Percentiles rank a stretch among this genome's conserved stretches.
Conservation (phyloP, 2,113 vertebrate species). For the Tragelaphus buxtoni region DNA sequence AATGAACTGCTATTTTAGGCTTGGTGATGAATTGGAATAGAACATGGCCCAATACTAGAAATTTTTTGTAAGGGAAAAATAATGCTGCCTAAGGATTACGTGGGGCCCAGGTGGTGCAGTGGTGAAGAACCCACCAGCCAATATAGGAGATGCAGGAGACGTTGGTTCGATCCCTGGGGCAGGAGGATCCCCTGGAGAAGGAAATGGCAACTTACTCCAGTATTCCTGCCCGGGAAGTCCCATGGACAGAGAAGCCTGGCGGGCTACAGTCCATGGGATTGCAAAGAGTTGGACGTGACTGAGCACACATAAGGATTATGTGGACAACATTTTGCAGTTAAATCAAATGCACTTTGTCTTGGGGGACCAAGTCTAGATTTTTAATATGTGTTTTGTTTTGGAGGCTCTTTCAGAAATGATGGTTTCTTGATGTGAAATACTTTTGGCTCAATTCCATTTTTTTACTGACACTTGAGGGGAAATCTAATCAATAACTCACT, state of each 20-base stretch:
- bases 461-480: neutral
- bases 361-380: neutral
- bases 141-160: neutral
- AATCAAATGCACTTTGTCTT: neutral
- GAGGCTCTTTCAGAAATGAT: neutral
- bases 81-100: neutral
- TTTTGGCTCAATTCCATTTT: neutral
- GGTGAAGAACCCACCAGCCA: neutral
- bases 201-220: neutral
- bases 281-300: neutral
- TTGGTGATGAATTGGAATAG: neutral
- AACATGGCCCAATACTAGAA: neutral
- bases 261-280: neutral
- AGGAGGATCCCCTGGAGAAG: neutral
- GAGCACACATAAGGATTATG: neutral
- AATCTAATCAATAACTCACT: neutral
- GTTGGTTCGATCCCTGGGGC: neutral
- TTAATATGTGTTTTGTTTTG: neutral
- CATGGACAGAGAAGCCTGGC: neutral
- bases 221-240: neutral
- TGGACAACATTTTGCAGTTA: neutral
- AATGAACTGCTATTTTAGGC: neutral
- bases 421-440: neutral
- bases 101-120: neutral
- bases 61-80: neutral